phyloP scores from a whole-genome alignment of 2,113 vertebrate genomes.

The Hemichromis elongatus region DNA sequence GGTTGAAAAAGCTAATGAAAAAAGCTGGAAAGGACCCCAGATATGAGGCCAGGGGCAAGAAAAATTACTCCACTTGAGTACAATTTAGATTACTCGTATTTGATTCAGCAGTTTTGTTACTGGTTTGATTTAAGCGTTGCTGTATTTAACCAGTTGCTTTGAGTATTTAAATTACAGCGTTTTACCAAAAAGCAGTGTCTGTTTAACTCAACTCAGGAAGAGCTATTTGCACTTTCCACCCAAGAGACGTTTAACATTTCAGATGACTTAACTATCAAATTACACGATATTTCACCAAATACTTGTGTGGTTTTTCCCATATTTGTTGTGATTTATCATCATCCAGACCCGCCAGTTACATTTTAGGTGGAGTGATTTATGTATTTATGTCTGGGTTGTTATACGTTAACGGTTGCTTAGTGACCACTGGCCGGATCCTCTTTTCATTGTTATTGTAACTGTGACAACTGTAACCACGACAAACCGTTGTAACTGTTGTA shows the following conservation, averaged over 20 bases:
- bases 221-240: not conserved
- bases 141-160: not conserved
- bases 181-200: not conserved
- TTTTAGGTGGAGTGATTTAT: too few species aligned
- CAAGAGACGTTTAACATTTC: not conserved
- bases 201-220: not conserved
- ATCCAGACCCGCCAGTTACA: too few species aligned
- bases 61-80: not conserved
- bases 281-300: not conserved
- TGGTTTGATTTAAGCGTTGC: not conserved
- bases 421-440: too few species aligned
- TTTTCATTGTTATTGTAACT: too few species aligned
- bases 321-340: too few species aligned
- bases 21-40: not conserved
- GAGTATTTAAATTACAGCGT: not conserved
- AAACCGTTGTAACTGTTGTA: too few species aligned
- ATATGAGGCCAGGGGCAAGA: not conserved
- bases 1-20: not conserved
- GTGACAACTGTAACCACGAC: too few species aligned
- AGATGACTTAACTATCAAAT: not conserved
- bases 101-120: not conserved
- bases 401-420: too few species aligned
- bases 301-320: too few species aligned
- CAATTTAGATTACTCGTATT: not conserved
- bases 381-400: too few species aligned